Evolutionary conservation across 2,797 vertebrate species (phyloP), one percentile per base, ranked within the genome.

Genomic region (Enteromius treurensis): DNA sequence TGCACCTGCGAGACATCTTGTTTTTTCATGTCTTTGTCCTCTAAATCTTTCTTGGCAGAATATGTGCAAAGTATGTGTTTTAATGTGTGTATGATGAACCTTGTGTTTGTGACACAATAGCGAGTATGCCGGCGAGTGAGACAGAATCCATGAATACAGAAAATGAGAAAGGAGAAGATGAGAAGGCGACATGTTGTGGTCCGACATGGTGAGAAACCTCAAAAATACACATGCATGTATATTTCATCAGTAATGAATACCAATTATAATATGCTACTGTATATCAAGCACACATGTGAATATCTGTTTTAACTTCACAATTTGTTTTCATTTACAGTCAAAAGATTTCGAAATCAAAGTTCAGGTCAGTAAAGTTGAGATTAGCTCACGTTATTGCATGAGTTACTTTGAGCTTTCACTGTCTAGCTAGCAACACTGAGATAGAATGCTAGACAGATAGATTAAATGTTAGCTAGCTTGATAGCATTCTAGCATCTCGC

Each of bases 291-390:
- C 53, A 58, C n/a, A 11, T 60, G 10, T 17, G 17, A 32, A 71
- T 55, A 49, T 11, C 17, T 62, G 53, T 29, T 51, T 40, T 53
- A 77, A 78, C 10, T 37, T 62, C 77, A 40, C 53, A 90, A 69
- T 83, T 87, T 92, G 79, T 84, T 91, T 90, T 87, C 92, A 92
- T 89, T 97, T 96, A 86, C 93, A 99, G 98, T 95, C 96, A 97
- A 93, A 97, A 97, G 91, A 98, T 99, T 92, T 97, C 97, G 78
- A 99, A 99, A 94, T 98, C 98, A 91, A 99, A 98, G 91, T 98
- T 97, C 97, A 99, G 98, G 98, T 99, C 86, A 97, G 98, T 97
- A 91, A 90, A 17, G 26, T 53, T 62, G 7, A 73, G 1, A 23
- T 53, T 60, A 26, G 21, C 77, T 32, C 26, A 49, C 26, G 4